phyloP scores from a whole-genome alignment of 2,888 invertebrate species.

The Thalpophila matura region DNA sequence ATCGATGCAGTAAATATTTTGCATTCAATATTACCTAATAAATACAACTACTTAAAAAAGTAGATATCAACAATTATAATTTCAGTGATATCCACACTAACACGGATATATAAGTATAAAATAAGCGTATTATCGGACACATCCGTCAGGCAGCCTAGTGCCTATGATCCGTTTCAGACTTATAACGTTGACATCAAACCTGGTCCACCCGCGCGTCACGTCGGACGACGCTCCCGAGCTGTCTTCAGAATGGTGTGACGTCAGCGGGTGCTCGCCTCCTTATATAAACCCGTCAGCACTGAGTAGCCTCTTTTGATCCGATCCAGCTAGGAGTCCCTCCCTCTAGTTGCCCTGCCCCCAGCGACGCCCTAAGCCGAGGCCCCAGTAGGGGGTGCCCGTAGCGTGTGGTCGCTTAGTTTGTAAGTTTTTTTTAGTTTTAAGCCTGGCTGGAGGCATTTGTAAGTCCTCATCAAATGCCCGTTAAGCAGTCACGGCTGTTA shows the following conservation, averaged over 20 bases:
- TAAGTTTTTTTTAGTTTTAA: too few relatives aligned
- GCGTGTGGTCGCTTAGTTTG: too few relatives aligned
- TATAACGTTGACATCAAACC: constrained; percentile 78
- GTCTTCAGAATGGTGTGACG: neutral
- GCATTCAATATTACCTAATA: constrained; percentile 74
- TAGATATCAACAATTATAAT: constrained; percentile 85
- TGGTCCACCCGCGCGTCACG: constrained; percentile 37
- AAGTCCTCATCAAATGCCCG: too few relatives aligned
- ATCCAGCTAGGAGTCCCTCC: too few relatives aligned
- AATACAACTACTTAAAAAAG: constrained; percentile 83
- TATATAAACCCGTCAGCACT: too few relatives aligned
- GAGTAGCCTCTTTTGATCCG: too few relatives aligned
- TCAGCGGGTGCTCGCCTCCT: constrained; percentile 29
- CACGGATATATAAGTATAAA: constrained; percentile 87
- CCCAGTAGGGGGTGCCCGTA: too few relatives aligned
- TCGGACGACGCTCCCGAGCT: constrained; percentile 15
- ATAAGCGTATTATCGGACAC: constrained; percentile 90
- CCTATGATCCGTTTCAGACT: constrained; percentile 88
- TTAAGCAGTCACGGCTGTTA: too few relatives aligned
- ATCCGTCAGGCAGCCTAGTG: constrained; percentile 80
- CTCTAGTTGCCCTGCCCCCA: too few relatives aligned
- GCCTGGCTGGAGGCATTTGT: too few relatives aligned
- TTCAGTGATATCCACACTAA: constrained; percentile 84
- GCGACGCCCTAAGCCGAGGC: too few relatives aligned
- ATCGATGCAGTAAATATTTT: constrained; percentile 73